These are phyloP conservation scores for Proterorhinus semilunaris DNA, from an alignment of 2,113 vertebrate genomes.

Conservation along the genomic window DNA sequence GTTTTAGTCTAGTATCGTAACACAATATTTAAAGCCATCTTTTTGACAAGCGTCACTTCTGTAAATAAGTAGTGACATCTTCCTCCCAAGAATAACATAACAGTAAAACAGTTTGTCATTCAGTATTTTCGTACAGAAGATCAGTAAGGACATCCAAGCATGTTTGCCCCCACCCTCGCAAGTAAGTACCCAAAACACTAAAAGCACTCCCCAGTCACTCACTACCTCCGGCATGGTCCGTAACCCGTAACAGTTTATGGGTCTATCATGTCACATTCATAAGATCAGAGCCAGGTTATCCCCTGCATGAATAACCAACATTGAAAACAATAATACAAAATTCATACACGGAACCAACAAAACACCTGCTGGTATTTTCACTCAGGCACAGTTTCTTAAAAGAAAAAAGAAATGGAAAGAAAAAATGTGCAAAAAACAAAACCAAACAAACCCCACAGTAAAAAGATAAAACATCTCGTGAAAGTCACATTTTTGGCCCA, in stretches of 20 bases:
- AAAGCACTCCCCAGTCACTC: background rate
- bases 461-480: constrained; percentile 55
- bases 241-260: constrained; percentile 65
- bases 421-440: constrained; percentile 62
- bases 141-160: constrained; percentile 22
- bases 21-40: constrained; percentile 52
- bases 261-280: constrained; percentile 70
- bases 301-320: constrained; percentile 28
- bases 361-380: constrained; percentile 53
- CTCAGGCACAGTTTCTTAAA: constrained; percentile 57
- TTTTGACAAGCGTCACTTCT: constrained; percentile 25
- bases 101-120: constrained; percentile 30
- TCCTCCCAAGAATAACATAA: constrained; percentile 32
- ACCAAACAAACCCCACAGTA: constrained; percentile 10
- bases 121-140: constrained; percentile 37
- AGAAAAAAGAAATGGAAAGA: constrained; percentile 25
- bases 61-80: constrained; percentile 22
- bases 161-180: no score
- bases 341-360: constrained; percentile 17
- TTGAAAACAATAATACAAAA: constrained; percentile 6
- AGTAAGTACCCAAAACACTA: constrained; percentile 1
- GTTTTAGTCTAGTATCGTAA: constrained; percentile 42
- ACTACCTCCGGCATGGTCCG: constrained; percentile 30
- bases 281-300: constrained; percentile 62
- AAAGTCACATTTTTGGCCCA: constrained; percentile 54